phyloP scores from a whole-genome alignment of 2,113 vertebrate genomes.

The Cathartes aura region DNA sequence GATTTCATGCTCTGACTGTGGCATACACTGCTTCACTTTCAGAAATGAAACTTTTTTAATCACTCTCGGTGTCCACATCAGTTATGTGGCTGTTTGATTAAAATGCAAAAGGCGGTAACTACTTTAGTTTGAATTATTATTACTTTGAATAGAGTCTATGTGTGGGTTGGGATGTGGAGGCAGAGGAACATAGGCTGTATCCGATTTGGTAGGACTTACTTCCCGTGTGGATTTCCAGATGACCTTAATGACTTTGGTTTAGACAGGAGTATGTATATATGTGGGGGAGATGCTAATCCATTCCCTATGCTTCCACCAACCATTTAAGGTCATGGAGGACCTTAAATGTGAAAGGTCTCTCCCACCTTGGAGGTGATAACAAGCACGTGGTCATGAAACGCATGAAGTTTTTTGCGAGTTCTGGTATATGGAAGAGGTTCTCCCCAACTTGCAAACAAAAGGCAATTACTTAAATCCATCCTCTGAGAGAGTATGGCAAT shows the following conservation, averaged over 20 bases:
- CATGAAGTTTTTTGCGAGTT: not conserved
- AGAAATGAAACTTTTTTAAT: not conserved
- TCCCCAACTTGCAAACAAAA: not conserved
- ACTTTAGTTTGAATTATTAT: not conserved
- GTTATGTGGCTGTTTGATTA: not conserved
- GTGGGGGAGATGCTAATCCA: accelerated
- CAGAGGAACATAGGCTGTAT: not conserved
- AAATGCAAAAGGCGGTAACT: not conserved
- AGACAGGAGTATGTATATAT: accelerated
- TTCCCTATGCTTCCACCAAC: not conserved
- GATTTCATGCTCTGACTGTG: not conserved
- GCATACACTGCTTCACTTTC: not conserved
- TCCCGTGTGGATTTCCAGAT: not conserved
- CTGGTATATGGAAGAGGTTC: not conserved
- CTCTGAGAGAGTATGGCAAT: not conserved
- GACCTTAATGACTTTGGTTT: not conserved
- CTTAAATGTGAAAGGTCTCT: not conserved
- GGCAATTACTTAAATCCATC: not conserved
- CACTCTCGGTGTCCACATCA: not conserved
- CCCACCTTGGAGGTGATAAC: not conserved
- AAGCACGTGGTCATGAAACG: not conserved
- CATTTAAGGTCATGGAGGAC: not conserved
- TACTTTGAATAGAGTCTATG: not conserved
- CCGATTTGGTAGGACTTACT: not conserved
- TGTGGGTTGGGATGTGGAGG: not conserved